These are phyloP conservation scores for Parnassius mnemosyne DNA, from an alignment of 2,888 invertebrate species.

Conservation along the genomic window DNA sequence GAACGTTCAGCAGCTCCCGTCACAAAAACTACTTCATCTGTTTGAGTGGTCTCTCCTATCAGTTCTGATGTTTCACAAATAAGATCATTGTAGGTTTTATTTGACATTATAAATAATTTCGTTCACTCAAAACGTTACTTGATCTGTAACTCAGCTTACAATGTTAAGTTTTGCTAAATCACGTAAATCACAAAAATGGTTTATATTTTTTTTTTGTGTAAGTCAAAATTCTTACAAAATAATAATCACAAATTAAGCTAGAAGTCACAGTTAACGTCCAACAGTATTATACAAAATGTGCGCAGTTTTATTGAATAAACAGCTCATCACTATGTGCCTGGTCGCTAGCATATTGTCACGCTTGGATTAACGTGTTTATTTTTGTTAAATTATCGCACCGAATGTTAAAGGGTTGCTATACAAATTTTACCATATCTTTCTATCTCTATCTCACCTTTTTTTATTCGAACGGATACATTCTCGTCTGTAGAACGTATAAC, in stretches of 20 bases:
- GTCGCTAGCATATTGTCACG: slow-evolving; percentile 59
- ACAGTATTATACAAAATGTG: slow-evolving; percentile 33
- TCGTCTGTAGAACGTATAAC: neutral
- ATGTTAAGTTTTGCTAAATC: slow-evolving; percentile 39
- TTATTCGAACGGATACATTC: neutral
- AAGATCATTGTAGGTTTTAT: slow-evolving; percentile 70
- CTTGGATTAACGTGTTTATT: slow-evolving; percentile 50
- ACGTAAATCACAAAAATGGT: too few species aligned
- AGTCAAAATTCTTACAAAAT: too few species aligned
- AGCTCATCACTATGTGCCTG: slow-evolving; percentile 37
- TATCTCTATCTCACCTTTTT: too few species aligned
- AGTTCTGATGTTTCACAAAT: slow-evolving; percentile 81
- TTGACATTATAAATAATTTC: too few species aligned
- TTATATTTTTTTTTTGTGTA: too few species aligned
- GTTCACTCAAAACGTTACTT: too few species aligned
- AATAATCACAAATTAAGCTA: neutral
- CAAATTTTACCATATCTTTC: neutral
- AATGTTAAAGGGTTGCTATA: neutral
- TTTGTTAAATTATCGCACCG: neutral
- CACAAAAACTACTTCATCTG: slow-evolving; percentile 82
- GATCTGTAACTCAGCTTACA: too few species aligned
- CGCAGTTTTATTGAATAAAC: slow-evolving; percentile 53
- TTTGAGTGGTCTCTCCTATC: slow-evolving; percentile 79
- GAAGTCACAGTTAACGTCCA: neutral
- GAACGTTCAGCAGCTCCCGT: slow-evolving; percentile 81